Conservation (phyloP, 2,888 invertebrate species). For the Drosophila algonquin region DNA sequence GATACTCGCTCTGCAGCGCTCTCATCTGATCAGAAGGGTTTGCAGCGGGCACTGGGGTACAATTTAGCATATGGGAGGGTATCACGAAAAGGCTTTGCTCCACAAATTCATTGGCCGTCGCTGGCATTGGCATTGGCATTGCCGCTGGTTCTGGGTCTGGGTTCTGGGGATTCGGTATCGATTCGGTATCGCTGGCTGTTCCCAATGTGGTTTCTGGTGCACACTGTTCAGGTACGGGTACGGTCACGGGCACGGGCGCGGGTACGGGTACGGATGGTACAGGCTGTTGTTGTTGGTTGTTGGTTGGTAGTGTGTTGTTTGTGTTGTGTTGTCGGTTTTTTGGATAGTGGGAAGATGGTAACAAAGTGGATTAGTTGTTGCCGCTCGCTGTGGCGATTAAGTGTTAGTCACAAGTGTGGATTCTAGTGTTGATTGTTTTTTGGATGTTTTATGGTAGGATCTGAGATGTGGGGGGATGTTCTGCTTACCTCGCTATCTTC, state of each 20-base stretch:
- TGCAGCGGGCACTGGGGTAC: slow-evolving; percentile 54
- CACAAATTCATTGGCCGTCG: slow-evolving; percentile 37
- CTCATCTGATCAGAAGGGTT: slow-evolving; percentile 56
- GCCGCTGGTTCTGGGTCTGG: slow-evolving; percentile 46
- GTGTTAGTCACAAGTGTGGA: slow-evolving; percentile 73
- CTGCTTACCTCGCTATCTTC: slow-evolving; percentile 83
- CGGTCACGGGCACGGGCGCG: too few relatives aligned
- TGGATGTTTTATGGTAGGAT: background rate
- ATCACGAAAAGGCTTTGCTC: slow-evolving; percentile 73
- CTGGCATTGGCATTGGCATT: slow-evolving; percentile 40
- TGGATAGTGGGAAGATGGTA: slow-evolving; percentile 74
- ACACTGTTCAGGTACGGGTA: slow-evolving; percentile 22
- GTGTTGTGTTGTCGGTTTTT: slow-evolving; percentile 34
- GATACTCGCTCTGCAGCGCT: slow-evolving; percentile 35
- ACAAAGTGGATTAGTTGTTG: slow-evolving; percentile 73
- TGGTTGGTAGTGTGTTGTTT: slow-evolving; percentile 40
- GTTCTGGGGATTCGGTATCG: slow-evolving; percentile 24
- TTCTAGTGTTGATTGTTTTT: slow-evolving; percentile 6
- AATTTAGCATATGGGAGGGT: slow-evolving; percentile 71
- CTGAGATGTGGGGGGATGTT: too few relatives aligned
- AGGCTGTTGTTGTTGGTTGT: slow-evolving; percentile 25
- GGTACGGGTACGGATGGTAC: slow-evolving; percentile 9
- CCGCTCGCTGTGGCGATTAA: slow-evolving; percentile 43
- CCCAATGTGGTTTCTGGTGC: slow-evolving; percentile 52
- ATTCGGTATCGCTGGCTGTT: slow-evolving; percentile 31